Conservation (phyloP, 1,140 invertebrate genomes). For the Cydia pomonella region DNA sequence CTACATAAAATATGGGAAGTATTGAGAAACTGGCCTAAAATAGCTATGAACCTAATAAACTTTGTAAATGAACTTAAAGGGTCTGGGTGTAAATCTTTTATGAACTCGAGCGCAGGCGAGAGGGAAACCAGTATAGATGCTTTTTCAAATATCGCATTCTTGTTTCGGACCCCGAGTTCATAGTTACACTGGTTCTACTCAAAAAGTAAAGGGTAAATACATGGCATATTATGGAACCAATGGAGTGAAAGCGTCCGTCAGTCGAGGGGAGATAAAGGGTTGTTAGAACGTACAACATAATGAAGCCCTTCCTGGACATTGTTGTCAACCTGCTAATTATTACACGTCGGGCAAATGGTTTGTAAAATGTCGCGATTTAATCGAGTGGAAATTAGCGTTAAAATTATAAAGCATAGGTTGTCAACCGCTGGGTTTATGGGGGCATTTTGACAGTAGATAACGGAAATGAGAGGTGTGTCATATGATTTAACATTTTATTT, state of each 20-base stretch:
- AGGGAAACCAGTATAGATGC: not conserved
- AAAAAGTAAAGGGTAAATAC: conserved; percentile 13
- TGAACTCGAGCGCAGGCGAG: not conserved
- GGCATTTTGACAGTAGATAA: not conserved
- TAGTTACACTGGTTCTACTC: not conserved
- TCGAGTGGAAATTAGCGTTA: conserved; percentile 32
- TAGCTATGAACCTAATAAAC: not conserved
- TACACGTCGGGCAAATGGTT: conserved; percentile 41
- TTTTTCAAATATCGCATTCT: conserved; percentile 1
- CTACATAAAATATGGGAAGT: not conserved
- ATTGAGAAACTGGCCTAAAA: not conserved
- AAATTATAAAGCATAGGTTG: not conserved
- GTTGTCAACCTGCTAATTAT: conserved; percentile 52
- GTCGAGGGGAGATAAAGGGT: conserved; percentile 48
- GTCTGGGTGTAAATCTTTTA: not conserved
- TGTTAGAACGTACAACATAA: conserved; percentile 42
- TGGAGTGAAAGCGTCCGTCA: conserved; percentile 54
- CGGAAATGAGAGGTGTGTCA: not conserved
- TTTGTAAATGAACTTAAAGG: conserved; percentile 8
- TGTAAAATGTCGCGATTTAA: conserved; percentile 33
- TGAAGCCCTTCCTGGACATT: conserved; percentile 60
- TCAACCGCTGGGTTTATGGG: not conserved
- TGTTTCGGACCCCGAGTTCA: not conserved
- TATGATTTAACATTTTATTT: too few relatives aligned
- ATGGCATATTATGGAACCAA: conserved; percentile 55